These are phyloP conservation scores for Busseola fusca DNA, from an alignment of 2,888 invertebrate genomes.

Conservation along the genomic window DNA sequence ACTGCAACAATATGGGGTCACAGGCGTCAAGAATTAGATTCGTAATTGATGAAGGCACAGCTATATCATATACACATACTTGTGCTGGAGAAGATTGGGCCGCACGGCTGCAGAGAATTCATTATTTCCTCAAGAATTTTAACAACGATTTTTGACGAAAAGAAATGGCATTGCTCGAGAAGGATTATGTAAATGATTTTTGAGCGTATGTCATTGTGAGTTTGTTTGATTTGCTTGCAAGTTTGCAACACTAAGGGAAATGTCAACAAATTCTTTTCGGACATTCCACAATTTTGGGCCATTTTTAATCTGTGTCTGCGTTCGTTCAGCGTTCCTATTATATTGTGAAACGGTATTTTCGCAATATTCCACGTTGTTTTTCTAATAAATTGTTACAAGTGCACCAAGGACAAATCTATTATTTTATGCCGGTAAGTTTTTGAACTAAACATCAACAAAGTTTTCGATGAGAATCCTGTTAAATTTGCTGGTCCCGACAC, in stretches of 20 bases:
- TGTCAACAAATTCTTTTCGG: conserved; percentile 45
- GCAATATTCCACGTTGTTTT: conserved; percentile 45
- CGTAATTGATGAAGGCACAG: neutral
- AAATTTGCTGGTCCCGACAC: conserved; percentile 27
- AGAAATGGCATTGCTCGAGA: neutral
- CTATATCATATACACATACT: too few relatives aligned
- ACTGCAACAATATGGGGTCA: neutral
- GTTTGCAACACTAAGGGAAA: conserved; percentile 46
- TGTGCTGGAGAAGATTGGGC: neutral
- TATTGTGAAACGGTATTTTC: conserved; percentile 53
- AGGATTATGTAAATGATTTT: neutral
- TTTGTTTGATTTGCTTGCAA: conserved; percentile 28
- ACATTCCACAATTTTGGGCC: conserved; percentile 41
- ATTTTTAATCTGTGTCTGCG: conserved; percentile 57
- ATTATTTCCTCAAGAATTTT: neutral
- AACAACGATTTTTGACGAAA: too few relatives aligned
- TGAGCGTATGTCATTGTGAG: neutral
- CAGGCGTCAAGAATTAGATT: neutral
- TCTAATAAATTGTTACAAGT: conserved; percentile 48
- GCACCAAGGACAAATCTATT: conserved; percentile 36
- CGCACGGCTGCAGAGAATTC: too few relatives aligned
- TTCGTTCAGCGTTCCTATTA: conserved; percentile 45
- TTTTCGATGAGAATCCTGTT: conserved; percentile 13
- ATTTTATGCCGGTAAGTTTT: conserved; percentile 57
- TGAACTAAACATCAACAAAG: conserved; percentile 8